Evolutionary conservation across 2,797 vertebrate species (phyloP), one percentile per base, ranked within the genome.

Genomic region (Bufotes viridis): DNA sequence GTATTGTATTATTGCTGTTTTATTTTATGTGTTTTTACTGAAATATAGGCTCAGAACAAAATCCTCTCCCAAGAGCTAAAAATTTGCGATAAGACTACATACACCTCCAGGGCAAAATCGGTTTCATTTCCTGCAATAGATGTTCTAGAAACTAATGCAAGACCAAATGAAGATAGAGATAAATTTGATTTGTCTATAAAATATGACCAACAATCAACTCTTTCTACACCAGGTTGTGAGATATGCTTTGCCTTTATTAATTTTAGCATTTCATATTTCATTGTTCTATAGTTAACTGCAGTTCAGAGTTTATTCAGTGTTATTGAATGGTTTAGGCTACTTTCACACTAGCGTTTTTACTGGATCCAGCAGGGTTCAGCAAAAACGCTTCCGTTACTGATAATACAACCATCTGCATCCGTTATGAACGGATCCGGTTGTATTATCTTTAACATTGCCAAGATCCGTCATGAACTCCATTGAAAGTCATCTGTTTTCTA

Each of bases 91-190:
- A 94, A 92, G 86, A 91, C 90, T 0, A 94, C 91, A 0, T 78
- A 90, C 90, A 85, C 90, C 0, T 91, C 91, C 24, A 91, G 91
- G 69, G 91, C 88, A 85, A 93, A 93, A 91, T 90, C 69, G 53
- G 90, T 90, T 51, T 80, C 88, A 57, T 75, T 72, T 9, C 26
- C 78, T 26, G 26, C 87, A 72, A 85, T 70, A 84, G 1, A 15
- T 78, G 12, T 84, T 49, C 34, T 72, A 85, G 84, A 22, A 13
- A 11, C 69, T 61, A 55, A 91, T 90, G 83, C 42, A 84, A 18
- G 49, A 6, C 84, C 24, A 79, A 65, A 8, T 78, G 42, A 67
- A 86, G 57, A 22, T 82, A 15, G 82, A 83, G 24, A 84, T 87
- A 83, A 85, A 60, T 67, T 60, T 11, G 0, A 12, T 1, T 7